These are phyloP conservation scores for Nicator chloris DNA, from an alignment of 2,113 vertebrate genomes.

Conservation along the genomic window DNA sequence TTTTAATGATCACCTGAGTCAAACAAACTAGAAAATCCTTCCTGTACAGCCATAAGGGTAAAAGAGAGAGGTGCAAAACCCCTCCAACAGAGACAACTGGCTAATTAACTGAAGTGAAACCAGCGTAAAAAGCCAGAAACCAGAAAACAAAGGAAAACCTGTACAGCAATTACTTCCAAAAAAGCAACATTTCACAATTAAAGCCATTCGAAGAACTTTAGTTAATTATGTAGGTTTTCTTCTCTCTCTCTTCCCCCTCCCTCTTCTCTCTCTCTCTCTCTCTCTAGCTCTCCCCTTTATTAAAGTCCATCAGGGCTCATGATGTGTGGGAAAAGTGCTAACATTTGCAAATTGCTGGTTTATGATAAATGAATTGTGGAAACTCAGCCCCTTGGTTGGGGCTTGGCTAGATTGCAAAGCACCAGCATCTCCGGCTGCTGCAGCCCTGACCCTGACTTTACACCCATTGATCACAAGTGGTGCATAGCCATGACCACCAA, in stretches of 20 bases:
- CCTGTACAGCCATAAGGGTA: slow-evolving; percentile 11
- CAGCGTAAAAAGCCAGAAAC: not conserved
- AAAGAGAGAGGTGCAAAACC: slow-evolving; percentile 20
- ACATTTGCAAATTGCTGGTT: slow-evolving; percentile 75
- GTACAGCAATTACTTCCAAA: slow-evolving; percentile 54
- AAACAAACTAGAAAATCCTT: slow-evolving; percentile 46
- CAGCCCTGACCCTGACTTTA: slow-evolving; percentile 70
- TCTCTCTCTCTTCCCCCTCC: not conserved
- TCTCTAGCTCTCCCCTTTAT: slow-evolving; percentile 46
- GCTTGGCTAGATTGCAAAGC: slow-evolving; percentile 58
- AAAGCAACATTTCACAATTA: slow-evolving; percentile 66
- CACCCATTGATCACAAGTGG: slow-evolving; percentile 74
- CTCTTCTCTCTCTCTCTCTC: not conserved
- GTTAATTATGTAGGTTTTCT: slow-evolving; percentile 61
- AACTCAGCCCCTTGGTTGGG: slow-evolving; percentile 68
- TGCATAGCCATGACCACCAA: slow-evolving; percentile 71
- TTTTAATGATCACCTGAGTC: slow-evolving; percentile 44
- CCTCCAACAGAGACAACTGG: slow-evolving; percentile 32
- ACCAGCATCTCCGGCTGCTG: slow-evolving; percentile 64
- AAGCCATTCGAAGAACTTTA: slow-evolving; percentile 52
- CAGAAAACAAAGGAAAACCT: slow-evolving; percentile 46
- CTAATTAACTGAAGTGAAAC: slow-evolving; percentile 63
- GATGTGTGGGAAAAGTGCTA: slow-evolving; percentile 74
- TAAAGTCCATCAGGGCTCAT: slow-evolving; percentile 68
- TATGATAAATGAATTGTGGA: slow-evolving; percentile 77